A percentile compares a stretch with the other conserved stretches of the same genome.
Conservation (phyloP, 2,888 invertebrate genomes). For the Ellobium chinense region DNA sequence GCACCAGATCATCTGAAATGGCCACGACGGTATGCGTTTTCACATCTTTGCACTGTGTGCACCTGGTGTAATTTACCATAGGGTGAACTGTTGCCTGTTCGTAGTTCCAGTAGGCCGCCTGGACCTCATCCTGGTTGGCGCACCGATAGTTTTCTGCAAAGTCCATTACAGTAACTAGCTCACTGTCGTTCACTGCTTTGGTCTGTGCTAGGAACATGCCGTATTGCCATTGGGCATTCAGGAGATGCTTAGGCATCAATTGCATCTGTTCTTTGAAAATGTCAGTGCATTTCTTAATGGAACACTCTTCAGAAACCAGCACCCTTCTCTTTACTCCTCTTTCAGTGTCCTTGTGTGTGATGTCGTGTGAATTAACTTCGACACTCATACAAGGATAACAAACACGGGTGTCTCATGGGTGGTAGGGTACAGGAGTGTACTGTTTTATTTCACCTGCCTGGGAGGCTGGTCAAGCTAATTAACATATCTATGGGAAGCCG, state of each 20-base stretch:
- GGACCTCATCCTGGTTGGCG: slow-evolving; percentile 1
- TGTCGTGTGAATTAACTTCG: too few relatives aligned
- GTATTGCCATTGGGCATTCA: slow-evolving; percentile 9
- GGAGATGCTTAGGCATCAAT: background rate
- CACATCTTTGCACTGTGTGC: background rate
- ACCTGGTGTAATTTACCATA: background rate
- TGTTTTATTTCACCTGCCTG: too few relatives aligned
- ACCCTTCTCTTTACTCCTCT: background rate
- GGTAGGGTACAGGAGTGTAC: too few relatives aligned
- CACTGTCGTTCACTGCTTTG: background rate
- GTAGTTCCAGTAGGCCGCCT: slow-evolving; percentile 19
- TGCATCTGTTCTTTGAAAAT: background rate
- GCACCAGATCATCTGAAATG: background rate
- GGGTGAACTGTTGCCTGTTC: slow-evolving; percentile 1
- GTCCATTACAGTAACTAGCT: background rate
- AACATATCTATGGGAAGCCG: too few relatives aligned
- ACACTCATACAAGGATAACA: too few relatives aligned
- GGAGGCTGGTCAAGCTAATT: too few relatives aligned
- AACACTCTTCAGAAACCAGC: background rate
- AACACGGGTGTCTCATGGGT: too few relatives aligned
- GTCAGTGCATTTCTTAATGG: background rate
- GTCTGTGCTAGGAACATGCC: background rate
- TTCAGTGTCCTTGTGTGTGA: background rate
- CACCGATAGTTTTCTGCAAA: slow-evolving; percentile 9
- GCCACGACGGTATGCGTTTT: background rate